Percentiles rank a stretch among this genome's conserved stretches.
Conservation (phyloP, 1,140 invertebrate genomes). For the Eurytemora carolleeae region DNA sequence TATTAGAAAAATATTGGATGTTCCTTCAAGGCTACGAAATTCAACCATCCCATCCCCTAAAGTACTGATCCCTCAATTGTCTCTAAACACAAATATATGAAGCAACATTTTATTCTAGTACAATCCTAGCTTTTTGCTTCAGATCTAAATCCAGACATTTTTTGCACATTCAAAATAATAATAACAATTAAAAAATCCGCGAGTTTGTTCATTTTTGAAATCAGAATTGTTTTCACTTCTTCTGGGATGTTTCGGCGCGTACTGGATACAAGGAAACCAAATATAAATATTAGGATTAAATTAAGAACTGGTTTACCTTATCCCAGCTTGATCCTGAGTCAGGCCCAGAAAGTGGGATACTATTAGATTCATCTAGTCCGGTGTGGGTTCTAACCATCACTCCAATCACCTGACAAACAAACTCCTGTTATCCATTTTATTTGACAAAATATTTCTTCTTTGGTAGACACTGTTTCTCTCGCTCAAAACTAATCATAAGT, state of each 20-base stretch:
- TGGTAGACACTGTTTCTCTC: not conserved
- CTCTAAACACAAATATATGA: too few species aligned
- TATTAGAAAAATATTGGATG: too few species aligned
- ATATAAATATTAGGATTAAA: not conserved
- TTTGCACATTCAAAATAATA: conserved; percentile 1
- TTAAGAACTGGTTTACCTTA: conserved; percentile 28
- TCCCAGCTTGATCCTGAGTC: not conserved
- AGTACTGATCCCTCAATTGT: too few species aligned
- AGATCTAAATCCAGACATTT: too few species aligned
- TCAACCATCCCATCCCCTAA: too few species aligned
- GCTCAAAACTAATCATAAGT: not conserved
- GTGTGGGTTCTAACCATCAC: conserved; percentile 66
- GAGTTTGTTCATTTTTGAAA: too few species aligned
- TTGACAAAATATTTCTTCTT: not conserved
- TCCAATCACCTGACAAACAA: not conserved
- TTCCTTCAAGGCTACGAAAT: too few species aligned
- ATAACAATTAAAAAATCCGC: conserved; percentile 7
- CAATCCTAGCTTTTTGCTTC: too few species aligned
- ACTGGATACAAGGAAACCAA: not conserved
- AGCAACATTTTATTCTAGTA: too few species aligned
- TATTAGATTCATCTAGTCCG: conserved; percentile 40
- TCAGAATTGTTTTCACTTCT: too few species aligned
- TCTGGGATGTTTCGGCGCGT: too few species aligned
- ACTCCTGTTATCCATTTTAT: not conserved
- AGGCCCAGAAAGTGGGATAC: conserved; percentile 18